Conservation (phyloP, 2,113 vertebrate species). For the Scytalopus superciliaris region DNA sequence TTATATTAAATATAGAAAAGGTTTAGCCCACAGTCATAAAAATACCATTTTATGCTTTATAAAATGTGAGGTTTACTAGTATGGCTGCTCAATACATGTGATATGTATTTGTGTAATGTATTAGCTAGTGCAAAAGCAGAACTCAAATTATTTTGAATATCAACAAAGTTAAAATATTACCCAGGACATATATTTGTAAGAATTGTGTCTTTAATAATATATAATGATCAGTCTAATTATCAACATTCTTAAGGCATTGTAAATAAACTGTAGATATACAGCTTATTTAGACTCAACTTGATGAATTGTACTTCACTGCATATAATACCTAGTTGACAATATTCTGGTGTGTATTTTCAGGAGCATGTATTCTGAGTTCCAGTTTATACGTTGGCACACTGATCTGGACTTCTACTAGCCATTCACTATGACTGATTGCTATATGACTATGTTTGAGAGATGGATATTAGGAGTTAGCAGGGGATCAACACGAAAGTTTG, state of each 20-base stretch:
- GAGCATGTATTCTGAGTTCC: background rate
- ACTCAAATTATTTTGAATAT: background rate
- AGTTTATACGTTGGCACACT: background rate
- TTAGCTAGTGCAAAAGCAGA: background rate
- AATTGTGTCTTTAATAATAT: background rate
- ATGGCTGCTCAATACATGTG: background rate
- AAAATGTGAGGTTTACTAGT: background rate
- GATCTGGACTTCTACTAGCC: background rate
- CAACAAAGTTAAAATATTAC: background rate
- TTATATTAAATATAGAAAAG: background rate
- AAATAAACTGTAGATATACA: background rate
- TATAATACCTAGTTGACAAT: background rate
- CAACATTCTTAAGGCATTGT: background rate
- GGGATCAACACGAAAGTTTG: background rate
- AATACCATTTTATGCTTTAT: background rate
- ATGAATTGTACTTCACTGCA: background rate
- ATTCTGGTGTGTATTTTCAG: background rate
- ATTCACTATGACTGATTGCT: background rate
- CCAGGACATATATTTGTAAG: background rate
- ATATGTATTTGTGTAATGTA: background rate
- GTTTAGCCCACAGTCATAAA: background rate
- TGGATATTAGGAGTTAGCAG: background rate
- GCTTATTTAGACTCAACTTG: background rate
- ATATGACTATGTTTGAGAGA: background rate
- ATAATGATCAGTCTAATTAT: background rate